Conservation (phyloP, 2,888 invertebrate genomes). For the Drosophila gaucha region DNA sequence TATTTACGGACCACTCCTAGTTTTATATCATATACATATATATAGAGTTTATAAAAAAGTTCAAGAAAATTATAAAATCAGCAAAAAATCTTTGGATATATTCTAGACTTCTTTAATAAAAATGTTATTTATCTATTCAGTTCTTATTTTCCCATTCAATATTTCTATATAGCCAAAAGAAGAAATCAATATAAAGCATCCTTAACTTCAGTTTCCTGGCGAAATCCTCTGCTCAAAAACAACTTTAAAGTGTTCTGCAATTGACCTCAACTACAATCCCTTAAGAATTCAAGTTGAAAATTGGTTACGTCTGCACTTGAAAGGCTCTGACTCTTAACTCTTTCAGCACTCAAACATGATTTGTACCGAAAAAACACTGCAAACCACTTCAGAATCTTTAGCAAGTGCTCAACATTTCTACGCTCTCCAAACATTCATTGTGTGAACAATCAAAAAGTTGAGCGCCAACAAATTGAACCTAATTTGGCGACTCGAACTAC, state of each 20-base stretch:
- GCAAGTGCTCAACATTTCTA: conserved; percentile 17
- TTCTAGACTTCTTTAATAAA: neutral
- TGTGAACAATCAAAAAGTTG: conserved; percentile 51
- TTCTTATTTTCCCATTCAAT: too few relatives aligned
- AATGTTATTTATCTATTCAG: neutral
- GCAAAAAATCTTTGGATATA: too few relatives aligned
- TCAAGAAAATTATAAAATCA: too few relatives aligned
- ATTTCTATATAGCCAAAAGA: too few relatives aligned
- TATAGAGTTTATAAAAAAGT: too few relatives aligned
- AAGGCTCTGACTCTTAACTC: neutral
- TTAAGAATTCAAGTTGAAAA: neutral
- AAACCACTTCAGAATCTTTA: neutral
- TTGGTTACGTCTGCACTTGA: neutral
- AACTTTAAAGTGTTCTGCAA: neutral
- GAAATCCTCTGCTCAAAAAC: neutral
- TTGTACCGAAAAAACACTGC: neutral
- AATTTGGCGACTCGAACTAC: conserved; percentile 44
- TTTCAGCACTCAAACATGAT: neutral
- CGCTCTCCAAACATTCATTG: conserved; percentile 11
- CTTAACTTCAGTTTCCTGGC: neutral
- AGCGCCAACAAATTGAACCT: conserved; percentile 53
- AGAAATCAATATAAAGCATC: too few relatives aligned
- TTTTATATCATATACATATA: too few relatives aligned
- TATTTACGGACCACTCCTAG: too few relatives aligned
- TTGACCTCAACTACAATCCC: conserved; percentile 1